Conservation (phyloP, 2,797 vertebrate species). For the Centroberyx gerrardi region DNA sequence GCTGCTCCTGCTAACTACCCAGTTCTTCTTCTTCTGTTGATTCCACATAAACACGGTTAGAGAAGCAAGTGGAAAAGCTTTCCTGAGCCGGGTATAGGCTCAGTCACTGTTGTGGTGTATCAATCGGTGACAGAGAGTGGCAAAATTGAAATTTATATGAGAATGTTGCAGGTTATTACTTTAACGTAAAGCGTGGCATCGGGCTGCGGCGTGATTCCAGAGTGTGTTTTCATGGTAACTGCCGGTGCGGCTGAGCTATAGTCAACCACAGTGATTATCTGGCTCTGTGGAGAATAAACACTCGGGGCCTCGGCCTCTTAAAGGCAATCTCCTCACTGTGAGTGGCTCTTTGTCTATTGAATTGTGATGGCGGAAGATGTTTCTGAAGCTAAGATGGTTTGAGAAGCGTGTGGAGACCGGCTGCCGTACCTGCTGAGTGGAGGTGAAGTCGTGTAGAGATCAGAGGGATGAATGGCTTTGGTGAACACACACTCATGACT, state of each 20-base stretch:
- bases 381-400: slow-evolving; percentile 24
- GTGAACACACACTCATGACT: slow-evolving; percentile 41
- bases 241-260: slow-evolving; percentile 7
- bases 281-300: slow-evolving; percentile 57
- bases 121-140: slow-evolving; percentile 2
- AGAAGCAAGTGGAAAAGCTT: neutral
- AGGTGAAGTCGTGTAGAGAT: slow-evolving; percentile 36
- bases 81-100: neutral
- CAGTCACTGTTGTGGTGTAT: neutral
- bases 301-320: slow-evolving; percentile 23
- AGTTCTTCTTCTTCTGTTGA: no score
- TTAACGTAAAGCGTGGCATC: slow-evolving; percentile 37
- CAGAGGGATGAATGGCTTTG: slow-evolving; percentile 35
- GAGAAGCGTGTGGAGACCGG: slow-evolving; percentile 15
- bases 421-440: slow-evolving; percentile 40
- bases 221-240: slow-evolving; percentile 28
- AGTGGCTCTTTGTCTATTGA: slow-evolving; percentile 34
- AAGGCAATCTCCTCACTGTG: slow-evolving; percentile 48
- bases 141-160: slow-evolving; percentile 20
- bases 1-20: neutral
- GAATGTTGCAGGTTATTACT: slow-evolving; percentile 23
- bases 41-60: no score
- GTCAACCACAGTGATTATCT: slow-evolving; percentile 46
- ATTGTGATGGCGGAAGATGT: slow-evolving; percentile 19
- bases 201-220: slow-evolving; percentile 9